Conservation (phyloP, 2,113 vertebrate species). For the Onychorhynchus coronatus region DNA sequence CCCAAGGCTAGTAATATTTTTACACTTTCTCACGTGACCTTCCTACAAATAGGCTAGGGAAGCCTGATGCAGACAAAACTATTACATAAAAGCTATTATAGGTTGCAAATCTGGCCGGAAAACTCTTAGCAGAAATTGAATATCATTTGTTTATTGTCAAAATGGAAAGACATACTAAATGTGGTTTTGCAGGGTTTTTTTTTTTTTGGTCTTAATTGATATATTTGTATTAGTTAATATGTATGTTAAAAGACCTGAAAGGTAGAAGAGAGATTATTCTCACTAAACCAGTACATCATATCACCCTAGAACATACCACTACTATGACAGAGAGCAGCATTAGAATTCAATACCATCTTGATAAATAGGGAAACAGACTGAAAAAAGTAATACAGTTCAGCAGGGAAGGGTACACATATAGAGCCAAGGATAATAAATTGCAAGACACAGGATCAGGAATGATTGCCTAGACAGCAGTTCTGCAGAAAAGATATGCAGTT, state of each 20-base stretch:
- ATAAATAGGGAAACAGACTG: background rate
- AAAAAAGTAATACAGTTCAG: background rate
- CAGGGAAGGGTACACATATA: background rate
- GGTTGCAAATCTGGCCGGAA: background rate
- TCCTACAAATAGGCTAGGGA: background rate
- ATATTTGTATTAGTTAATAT: background rate
- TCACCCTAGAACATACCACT: background rate
- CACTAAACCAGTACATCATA: background rate
- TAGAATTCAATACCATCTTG: background rate
- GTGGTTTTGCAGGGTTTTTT: background rate
- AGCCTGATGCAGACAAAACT: background rate
- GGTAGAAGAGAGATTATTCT: background rate
- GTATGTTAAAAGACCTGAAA: background rate
- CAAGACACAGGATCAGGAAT: background rate
- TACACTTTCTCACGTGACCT: background rate
- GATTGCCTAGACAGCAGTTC: background rate
- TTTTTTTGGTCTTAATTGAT: background rate
- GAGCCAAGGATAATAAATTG: background rate
- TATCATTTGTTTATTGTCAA: background rate
- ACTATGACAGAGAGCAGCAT: background rate
- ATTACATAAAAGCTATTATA: background rate
- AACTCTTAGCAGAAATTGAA: background rate
- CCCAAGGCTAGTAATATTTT: background rate
- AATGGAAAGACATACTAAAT: background rate
- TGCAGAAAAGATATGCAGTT: background rate